Evolutionary conservation across 2,888 invertebrate species (phyloP), one percentile per base, ranked within the genome.

Genomic region (Gastracanthus pulcherrimus): DNA sequence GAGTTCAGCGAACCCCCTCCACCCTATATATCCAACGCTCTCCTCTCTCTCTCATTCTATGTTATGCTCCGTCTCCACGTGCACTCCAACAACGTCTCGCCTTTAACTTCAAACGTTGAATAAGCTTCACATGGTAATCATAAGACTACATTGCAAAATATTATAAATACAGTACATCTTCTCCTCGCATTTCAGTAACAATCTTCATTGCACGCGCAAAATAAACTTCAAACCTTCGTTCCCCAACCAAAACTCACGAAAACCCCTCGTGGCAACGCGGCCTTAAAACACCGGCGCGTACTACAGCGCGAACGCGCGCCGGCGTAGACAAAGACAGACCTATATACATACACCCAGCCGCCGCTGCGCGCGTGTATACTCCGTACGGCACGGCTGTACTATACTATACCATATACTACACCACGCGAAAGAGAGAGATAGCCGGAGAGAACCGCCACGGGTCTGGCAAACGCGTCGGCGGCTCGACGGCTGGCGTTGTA

Each of bases 1-100:
- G 77, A 81, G 77, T 81, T 81, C 76, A 81, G 69, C 77, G 81
- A 81, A 77, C 77, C 81, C 77, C 77, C 81, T 67, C 76, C 62
- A 62, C 71, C 13, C 41, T 45, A 41, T n/a, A n/a, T n/a, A n/a
- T n/a, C n/a, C n/a, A n/a, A n/a, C n/a, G n/a, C 34, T 5, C 23
- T n/a, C 64, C n/a, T 1, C 5, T 5, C 38, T 23, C 23, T 66
- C 64, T 36, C 38, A 19, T 38, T 23, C 48, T 7, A 55, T 58
- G 29, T 16, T 13, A 19, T 6, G 16, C 67, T 26, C 58, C 55
- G 51, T 31, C 11, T 51, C 70, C 51, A 7, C 36, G n/a, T 38
- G 29, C 38, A 23, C 36, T 26, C 51, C 51, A 34, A 51, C 71
- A 16, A 16, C n/a, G 60, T 55, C 26, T 55, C 51, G 51, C 26